Evolutionary conservation across 2,888 invertebrate species (phyloP), one percentile per base, ranked within the genome.

Genomic region (Hipparchia sbordonii): DNA sequence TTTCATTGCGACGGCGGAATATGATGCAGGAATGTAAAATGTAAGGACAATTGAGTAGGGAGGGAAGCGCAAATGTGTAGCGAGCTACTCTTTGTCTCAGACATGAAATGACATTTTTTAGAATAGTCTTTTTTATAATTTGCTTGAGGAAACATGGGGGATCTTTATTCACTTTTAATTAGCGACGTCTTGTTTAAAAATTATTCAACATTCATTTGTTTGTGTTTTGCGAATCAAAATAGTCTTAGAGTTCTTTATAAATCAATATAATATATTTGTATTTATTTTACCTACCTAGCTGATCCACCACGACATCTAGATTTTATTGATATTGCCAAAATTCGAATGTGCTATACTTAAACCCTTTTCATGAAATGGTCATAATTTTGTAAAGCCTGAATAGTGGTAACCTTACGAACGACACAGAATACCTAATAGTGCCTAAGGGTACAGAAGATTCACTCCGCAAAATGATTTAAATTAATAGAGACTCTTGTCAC

Each of bases 21-120:
- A 91, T 92, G 92, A 92, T 90, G 91, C 88, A 91, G 90, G 89
- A 91, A 91, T 92, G 88, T 90, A 89, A 93, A 91, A 91, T 89
- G 90, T 89, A 87, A 90, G 87, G 90, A 92, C 92, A 91, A 91
- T 92, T 89, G 91, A 87, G 88, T 85, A 81, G 85, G 83, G 87
- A 82, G 86, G 85, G 80, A 84, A 81, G 85, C 84, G 86, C 84
- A 85, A 87, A 86, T 87, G 87, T 89, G 87, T 84, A 85, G 85
- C 83, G 85, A 82, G 82, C 78, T 75, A 72, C 77, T 84, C 83
- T 88, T 88, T 89, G 87, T 89, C 85, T 84, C 80, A 77, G 78
- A 79, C 76, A 81, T 80, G 81, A 81, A 81, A 81, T 81, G 82
- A 82, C 85, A 80, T 85, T 84, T 84, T 82, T 82, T 78, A 75